These are phyloP conservation scores for Herminia tarsipennalis DNA, from an alignment of 2,888 invertebrate species.

Conservation along the genomic window DNA sequence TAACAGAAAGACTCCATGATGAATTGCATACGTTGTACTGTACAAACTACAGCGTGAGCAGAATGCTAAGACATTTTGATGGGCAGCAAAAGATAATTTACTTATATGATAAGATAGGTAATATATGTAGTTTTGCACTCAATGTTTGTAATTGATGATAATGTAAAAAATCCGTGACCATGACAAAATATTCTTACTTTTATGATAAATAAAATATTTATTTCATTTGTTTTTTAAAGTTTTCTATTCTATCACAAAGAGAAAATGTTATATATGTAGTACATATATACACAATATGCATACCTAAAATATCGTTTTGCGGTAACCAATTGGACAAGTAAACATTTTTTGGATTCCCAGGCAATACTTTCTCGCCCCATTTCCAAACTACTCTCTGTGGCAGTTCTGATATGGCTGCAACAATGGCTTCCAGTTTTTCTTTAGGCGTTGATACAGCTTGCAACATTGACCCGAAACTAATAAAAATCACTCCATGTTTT, in stretches of 20 bases:
- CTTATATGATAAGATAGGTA: too few relatives aligned
- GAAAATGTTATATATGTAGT: too few relatives aligned
- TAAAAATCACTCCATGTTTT: conserved; percentile 88
- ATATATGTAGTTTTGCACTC: too few relatives aligned
- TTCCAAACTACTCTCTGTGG: conserved; percentile 91
- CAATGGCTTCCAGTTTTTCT: conserved; percentile 85
- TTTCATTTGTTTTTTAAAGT: too few relatives aligned
- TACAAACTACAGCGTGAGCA: conserved; percentile 86
- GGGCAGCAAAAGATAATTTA: conserved; percentile 45
- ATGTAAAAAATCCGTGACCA: too few relatives aligned
- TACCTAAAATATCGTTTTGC: conserved; percentile 88
- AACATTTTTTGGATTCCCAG: conserved; percentile 86
- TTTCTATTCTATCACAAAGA: too few relatives aligned
- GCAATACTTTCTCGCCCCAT: conserved; percentile 87
- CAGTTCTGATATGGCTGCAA: conserved; percentile 86
- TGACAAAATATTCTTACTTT: too few relatives aligned
- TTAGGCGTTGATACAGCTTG: conserved; percentile 86
- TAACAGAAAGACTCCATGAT: conserved; percentile 86
- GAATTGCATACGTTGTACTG: conserved; percentile 84
- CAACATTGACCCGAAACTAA: conserved; percentile 92
- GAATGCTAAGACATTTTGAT: conserved; percentile 73
- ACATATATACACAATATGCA: not conserved
- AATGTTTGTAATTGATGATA: too few relatives aligned
- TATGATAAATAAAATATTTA: too few relatives aligned
- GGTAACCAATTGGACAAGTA: conserved; percentile 88